Evolutionary conservation across 2,797 vertebrate species (phyloP), one percentile per base, ranked within the genome.

Genomic region (Channa striata): DNA sequence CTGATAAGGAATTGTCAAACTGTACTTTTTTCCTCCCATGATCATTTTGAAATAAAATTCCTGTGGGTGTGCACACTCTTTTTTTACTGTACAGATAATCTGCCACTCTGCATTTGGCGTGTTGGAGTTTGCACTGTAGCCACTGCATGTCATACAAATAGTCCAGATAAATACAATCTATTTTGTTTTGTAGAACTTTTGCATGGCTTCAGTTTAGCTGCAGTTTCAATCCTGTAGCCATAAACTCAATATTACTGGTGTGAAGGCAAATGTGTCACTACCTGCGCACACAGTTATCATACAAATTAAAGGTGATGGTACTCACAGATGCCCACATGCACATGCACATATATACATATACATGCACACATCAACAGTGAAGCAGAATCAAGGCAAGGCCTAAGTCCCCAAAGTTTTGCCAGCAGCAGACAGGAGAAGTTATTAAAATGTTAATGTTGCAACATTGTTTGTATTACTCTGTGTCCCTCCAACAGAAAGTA

Each of bases 381-480:
- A 36, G 58, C 67, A 83, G 77, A 21, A 42, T 64, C 13, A 63
- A 40, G 73, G 73, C 11, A 51, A 39, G 21, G 34, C 16, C 75
- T 23, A 25, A 61, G 36, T 65, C 42, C 49, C 16, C 58, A 54
- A 36, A 11, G 59, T 57, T 66, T 43, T 19, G 72, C 21, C 34
- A 36, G 54, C 49, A 68, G 57, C 57, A 11, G 6, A 49, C 75
- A 46, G 48, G 5, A 50, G 40, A 57, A 57, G 46, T 53, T 58
- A 68, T 63, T 78, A 63, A 74, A 74, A 60, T 17, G 44, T 49
- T 62, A 80, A 62, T 69, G 61, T 68, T 74, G 51, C 43, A 43
- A 49, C 10, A 23, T 71, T 82, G 78, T 86, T 87, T 79, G 80
- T 83, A 82, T 84, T 84, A 78, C 84, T 84, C 70, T 48, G 68